phyloP scores from a whole-genome alignment of 1,140 invertebrate genomes.

The Drosophila athabasca region DNA sequence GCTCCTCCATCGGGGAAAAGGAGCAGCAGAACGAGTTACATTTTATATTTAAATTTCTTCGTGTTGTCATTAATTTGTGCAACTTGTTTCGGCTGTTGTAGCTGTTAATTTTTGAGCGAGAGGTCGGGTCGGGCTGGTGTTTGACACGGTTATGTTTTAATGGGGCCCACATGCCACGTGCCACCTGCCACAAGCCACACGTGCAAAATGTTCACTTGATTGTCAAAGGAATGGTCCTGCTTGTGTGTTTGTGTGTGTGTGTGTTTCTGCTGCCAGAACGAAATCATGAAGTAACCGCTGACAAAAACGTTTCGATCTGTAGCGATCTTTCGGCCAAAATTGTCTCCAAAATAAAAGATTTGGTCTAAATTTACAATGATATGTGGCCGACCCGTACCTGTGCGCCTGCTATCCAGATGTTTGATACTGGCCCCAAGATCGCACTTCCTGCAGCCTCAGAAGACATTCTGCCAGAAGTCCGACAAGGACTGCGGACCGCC shows the following conservation, averaged over 20 bases:
- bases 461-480: neutral
- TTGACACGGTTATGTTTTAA: conserved; percentile 65
- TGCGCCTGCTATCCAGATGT: neutral
- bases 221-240: no score
- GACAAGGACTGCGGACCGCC: neutral
- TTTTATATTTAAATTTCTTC: conserved; percentile 64
- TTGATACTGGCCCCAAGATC: neutral
- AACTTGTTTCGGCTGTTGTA: conserved; percentile 47
- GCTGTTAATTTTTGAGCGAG: conserved; percentile 51
- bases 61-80: conserved; percentile 63
- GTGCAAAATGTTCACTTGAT: conserved; percentile 45
- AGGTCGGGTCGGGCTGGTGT: conserved; percentile 32
- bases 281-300: neutral
- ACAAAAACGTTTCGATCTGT: neutral
- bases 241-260: no score
- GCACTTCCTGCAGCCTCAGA: neutral
- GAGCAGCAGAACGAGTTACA: conserved; percentile 6
- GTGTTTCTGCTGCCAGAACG: neutral
- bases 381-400: neutral
- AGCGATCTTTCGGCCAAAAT: neutral
- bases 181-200: no score
- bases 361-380: neutral
- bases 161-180: conserved; percentile 39
- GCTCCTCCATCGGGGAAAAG: no score
- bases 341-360: neutral